Base-by-base conservation (phyloP, 1,140 invertebrate species). In the Drosophila arizonae region DNA sequence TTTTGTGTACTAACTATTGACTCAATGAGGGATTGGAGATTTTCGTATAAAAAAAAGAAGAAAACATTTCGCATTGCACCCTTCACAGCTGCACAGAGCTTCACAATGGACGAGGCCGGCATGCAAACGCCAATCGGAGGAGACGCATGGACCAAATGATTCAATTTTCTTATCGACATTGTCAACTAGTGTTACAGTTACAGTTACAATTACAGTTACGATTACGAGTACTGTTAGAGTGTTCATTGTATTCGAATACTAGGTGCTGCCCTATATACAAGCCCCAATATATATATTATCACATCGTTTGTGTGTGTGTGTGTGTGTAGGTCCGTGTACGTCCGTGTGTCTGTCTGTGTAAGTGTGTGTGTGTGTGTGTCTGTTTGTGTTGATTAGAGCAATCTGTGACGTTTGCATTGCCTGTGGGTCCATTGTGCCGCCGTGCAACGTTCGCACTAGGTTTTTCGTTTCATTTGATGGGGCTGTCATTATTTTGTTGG, bases 351-450 rank as follows among this genome's bases (percentile, higher is more conserved):
- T 26, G 28, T 48, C 21, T 36, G 13, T 36, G 13, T 24, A 9
- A 43, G 26, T 65, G 17, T 46, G 15, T 55, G 13, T 33, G 21
- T n/a, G n/a, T n/a, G n/a, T 52, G n/a, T 4, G 6, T 55, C 11
- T 43, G 1, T 5, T 9, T 43, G 3, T 45, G n/a, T n/a, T 6
- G 4, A n/a, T 45, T 5, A 21, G 13, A 15, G 4, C 36, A 39
- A 46, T 33, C 39, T 56, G 43, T 72, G 76, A 39, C 73, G 64
- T 66, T 80, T 88, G 85, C 85, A 88, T 58, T 58, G 41, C 68
- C 85, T 76, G 81, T 76, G 56, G 66, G 72, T 91, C 84, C 78
- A 91, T 90, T 90, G 90, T 86, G 81, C 70, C 76, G 84, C 77
- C 64, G 76, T 76, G 75, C 72, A 73, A 70, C 84, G 39, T 69